phyloP scores from a whole-genome alignment of 2,113 vertebrate genomes.

The Pollachius pollachius region DNA sequence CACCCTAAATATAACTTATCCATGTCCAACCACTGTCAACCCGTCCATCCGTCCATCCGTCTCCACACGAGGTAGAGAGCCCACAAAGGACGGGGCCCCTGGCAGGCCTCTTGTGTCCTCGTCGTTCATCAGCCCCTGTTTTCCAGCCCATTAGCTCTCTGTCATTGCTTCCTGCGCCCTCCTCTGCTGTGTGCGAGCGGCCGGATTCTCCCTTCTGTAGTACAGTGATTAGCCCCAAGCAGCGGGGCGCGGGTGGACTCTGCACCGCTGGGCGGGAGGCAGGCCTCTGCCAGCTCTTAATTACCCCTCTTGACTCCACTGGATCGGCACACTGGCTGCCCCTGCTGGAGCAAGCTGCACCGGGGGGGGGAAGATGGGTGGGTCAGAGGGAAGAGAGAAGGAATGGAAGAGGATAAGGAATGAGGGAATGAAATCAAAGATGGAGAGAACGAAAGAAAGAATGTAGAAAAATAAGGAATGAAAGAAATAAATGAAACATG shows the following conservation, averaged over 20 bases:
- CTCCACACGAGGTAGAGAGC: constrained; percentile 42
- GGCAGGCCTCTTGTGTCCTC: constrained; percentile 43
- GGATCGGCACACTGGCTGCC: constrained; percentile 36
- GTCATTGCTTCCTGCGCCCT: constrained; percentile 67
- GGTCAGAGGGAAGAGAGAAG: too few species aligned
- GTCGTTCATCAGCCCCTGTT: constrained; percentile 61
- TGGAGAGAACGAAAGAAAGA: too few species aligned
- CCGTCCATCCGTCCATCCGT: neutral
- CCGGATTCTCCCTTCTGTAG: constrained; percentile 46
- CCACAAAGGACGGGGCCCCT: constrained; percentile 6
- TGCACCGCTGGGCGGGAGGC: constrained; percentile 61
- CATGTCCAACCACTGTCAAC: too few species aligned
- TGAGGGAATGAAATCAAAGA: too few species aligned
- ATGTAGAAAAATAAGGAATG: too few species aligned
- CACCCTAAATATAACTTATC: too few species aligned
- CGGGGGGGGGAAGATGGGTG: neutral
- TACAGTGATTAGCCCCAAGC: constrained; percentile 68
- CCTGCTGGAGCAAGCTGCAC: neutral
- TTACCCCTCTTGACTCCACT: constrained; percentile 55
- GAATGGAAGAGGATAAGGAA: too few species aligned
- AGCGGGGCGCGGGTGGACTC: constrained; percentile 63
- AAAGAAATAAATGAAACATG: too few species aligned
- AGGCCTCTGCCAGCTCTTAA: constrained; percentile 65
- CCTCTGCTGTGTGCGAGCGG: constrained; percentile 57
- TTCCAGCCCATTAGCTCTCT: constrained; percentile 68